These are phyloP conservation scores for Anseranas semipalmata DNA, from an alignment of 2,113 vertebrate species.

Conservation along the genomic window DNA sequence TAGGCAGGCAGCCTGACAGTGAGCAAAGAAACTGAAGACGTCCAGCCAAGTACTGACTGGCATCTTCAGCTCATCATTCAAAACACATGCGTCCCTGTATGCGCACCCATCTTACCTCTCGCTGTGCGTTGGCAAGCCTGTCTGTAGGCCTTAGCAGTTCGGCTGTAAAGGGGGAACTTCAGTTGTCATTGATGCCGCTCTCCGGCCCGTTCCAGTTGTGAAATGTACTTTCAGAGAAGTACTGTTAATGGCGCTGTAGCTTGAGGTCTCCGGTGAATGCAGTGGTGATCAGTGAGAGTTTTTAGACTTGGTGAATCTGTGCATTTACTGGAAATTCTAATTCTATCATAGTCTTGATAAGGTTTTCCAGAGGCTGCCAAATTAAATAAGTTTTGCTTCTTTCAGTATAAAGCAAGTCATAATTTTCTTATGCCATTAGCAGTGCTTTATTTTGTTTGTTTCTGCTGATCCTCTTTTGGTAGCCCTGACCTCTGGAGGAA, in stretches of 20 bases:
- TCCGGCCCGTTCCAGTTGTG: accelerated
- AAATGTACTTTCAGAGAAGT: neutral
- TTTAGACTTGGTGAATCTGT: accelerated
- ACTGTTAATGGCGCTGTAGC: neutral
- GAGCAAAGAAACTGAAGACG: accelerated
- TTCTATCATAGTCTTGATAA: neutral
- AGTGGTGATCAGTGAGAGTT: accelerated
- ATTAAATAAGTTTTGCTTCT: neutral
- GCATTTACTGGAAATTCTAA: neutral
- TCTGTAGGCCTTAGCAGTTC: neutral
- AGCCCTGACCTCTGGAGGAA: neutral
- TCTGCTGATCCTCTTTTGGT: neutral
- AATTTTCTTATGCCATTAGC: neutral
- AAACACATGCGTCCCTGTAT: accelerated
- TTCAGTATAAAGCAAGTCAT: neutral
- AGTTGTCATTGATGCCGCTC: accelerated
- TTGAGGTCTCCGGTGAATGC: accelerated
- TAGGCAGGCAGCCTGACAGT: neutral
- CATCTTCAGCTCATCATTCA: accelerated
- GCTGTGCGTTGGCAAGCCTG: accelerated
- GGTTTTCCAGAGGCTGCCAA: neutral
- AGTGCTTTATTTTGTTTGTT: neutral
- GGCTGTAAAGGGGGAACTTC: accelerated
- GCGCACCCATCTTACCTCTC: accelerated
- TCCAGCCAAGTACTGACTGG: accelerated